phyloP scores from a whole-genome alignment of 2,888 invertebrate genomes.

The Cantharis lateralis region DNA sequence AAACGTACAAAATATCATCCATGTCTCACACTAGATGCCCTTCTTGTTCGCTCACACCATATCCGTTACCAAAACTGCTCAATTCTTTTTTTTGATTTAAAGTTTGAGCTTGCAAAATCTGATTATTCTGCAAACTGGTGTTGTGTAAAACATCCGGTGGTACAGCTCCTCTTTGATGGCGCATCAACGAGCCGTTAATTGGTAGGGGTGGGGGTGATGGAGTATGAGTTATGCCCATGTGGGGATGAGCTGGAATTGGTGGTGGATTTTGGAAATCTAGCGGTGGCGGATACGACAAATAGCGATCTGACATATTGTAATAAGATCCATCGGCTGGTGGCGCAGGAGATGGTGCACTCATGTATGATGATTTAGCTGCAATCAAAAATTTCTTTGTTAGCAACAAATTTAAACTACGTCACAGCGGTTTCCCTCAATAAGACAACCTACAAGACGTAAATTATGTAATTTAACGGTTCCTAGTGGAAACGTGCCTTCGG shows the following conservation, averaged over 20 bases:
- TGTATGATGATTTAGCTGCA: conserved; percentile 65
- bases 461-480: neutral
- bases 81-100: conserved; percentile 53
- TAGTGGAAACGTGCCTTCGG: neutral
- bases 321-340: conserved; percentile 79
- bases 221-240: conserved; percentile 59
- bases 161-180: conserved; percentile 48
- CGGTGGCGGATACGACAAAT: conserved; percentile 79
- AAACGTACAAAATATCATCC: conserved; percentile 42
- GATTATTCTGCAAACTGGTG: conserved; percentile 52
- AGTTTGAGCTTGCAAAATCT: conserved; percentile 55
- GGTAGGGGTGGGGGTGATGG: conserved; percentile 48
- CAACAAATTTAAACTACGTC: neutral
- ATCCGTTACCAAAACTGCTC: conserved; percentile 56
- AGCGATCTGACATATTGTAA: conserved; percentile 81
- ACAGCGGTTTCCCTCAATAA: neutral
- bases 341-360: conserved; percentile 72
- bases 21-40: conserved; percentile 57
- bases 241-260: conserved; percentile 59
- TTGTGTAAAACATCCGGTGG: conserved; percentile 56
- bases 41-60: conserved; percentile 56
- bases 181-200: conserved; percentile 52
- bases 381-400: conserved; percentile 13
- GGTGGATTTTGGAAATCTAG: conserved; percentile 66
- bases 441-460: neutral